phyloP scores from a whole-genome alignment of 2,113 vertebrate species.

The Macquaria australasica region DNA sequence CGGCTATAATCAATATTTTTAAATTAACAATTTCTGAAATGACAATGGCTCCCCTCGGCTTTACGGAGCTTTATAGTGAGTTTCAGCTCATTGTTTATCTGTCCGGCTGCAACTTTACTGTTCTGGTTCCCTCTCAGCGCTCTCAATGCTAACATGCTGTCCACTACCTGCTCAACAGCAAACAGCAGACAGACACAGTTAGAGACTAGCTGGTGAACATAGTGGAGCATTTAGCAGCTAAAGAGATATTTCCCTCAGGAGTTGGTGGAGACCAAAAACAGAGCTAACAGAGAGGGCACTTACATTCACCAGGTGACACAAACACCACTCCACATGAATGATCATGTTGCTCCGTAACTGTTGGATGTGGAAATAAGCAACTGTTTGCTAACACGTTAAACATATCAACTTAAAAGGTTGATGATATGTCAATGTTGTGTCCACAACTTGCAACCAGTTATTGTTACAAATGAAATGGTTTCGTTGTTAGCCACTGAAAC shows the following conservation, averaged over 20 bases:
- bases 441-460: background rate
- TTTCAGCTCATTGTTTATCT: background rate
- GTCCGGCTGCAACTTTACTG: background rate
- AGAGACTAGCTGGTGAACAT: background rate
- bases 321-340: background rate
- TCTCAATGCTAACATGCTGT: too few species aligned
- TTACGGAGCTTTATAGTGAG: too few species aligned
- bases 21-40: too few species aligned
- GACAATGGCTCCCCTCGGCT: background rate
- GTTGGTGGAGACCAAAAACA: background rate
- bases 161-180: too few species aligned
- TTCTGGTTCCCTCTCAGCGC: background rate
- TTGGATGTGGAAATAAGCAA: too few species aligned
- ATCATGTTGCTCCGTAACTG: too few species aligned
- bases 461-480: background rate
- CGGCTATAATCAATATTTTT: background rate
- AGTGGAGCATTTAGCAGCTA: background rate
- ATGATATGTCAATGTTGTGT: too few species aligned
- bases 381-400: too few species aligned
- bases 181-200: background rate
- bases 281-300: background rate
- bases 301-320: background rate
- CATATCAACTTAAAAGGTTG: background rate
- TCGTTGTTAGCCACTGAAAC: too few species aligned
- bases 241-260: background rate